Percentiles rank a stretch among this genome's conserved stretches.
Evolutionary conservation across 92 coral and sea anemone species (phyloP).

Genomic region (Umimayanthus chanpuru): DNA sequence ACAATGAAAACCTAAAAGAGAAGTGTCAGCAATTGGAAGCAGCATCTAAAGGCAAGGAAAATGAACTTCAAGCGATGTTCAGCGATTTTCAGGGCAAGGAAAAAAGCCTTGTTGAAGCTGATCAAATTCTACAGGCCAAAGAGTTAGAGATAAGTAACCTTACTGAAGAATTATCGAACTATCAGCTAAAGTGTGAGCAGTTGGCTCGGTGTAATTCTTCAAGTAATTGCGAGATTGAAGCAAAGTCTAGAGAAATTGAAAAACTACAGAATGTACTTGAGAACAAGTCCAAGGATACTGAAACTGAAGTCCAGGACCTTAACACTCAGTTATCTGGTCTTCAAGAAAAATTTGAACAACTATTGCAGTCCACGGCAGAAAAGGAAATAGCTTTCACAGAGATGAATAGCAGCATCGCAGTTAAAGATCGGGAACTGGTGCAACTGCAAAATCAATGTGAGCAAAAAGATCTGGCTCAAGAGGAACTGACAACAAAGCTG

Average conservation of each 20-base stretch:
- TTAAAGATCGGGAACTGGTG: conserved; percentile 3
- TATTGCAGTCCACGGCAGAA: conserved; percentile 10
- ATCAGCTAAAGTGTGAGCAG: conserved; percentile 27
- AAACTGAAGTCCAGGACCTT: conserved; percentile 55
- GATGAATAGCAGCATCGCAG: background rate
- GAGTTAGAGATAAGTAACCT: conserved; percentile 7
- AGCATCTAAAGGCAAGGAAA: conserved; percentile 51
- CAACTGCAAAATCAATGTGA: background rate
- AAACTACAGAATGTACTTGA: conserved; percentile 44
- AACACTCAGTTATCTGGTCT: conserved; percentile 33
- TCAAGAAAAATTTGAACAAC: conserved; percentile 23
- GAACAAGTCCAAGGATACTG: conserved; percentile 43
- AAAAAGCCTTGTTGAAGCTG: conserved; percentile 20
- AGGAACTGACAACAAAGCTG: background rate
- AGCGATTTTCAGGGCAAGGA: conserved; percentile 8
- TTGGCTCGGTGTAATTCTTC: conserved; percentile 13
- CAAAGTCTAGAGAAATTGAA: conserved; percentile 40
- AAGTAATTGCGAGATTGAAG: conserved; percentile 41
- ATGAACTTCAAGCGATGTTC: conserved; percentile 11
- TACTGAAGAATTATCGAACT: conserved; percentile 6
- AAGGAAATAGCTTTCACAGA: conserved; percentile 22
- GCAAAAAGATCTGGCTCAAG: background rate
- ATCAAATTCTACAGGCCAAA: conserved; percentile 15
- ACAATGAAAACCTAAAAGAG: conserved; percentile 32
- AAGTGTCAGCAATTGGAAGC: conserved; percentile 52